phyloP scores from a whole-genome alignment of 2,888 invertebrate species.

The Arenicola marina region DNA sequence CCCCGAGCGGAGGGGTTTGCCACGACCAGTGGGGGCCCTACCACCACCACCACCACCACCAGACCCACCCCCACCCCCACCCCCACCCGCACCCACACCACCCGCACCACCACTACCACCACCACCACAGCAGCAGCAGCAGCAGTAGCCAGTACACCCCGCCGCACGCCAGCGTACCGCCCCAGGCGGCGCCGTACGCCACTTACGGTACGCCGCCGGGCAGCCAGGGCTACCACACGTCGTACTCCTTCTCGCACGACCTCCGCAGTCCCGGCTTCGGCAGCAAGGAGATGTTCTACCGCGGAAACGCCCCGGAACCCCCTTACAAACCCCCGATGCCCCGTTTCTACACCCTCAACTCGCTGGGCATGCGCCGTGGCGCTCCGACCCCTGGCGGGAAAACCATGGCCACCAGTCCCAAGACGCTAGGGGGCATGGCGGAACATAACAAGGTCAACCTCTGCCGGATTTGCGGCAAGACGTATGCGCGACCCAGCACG shows the following conservation, averaged over 20 bases:
- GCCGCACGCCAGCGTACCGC: not conserved
- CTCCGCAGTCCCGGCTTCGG: not conserved
- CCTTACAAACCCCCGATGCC: not conserved
- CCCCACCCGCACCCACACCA: not conserved
- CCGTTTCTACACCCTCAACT: not conserved
- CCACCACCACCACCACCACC: conserved; percentile 6
- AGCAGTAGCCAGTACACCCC: not conserved
- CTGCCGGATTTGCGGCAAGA: conserved; percentile 94
- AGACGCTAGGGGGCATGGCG: not conserved
- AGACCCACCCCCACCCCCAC: conserved; percentile 24
- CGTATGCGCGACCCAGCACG: conserved; percentile 92
- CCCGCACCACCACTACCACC: too few species aligned
- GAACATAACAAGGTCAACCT: conserved; percentile 68
- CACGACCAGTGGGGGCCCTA: conserved; percentile 10
- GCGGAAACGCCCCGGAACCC: not conserved
- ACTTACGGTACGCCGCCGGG: not conserved
- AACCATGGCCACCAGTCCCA: not conserved
- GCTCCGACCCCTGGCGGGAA: not conserved
- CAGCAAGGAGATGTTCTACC: not conserved
- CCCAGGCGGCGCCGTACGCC: conserved; percentile 10
- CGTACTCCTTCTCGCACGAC: conserved; percentile 18
- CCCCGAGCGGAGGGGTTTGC: not conserved
- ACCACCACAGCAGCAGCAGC: not conserved
- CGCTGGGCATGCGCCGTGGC: conserved; percentile 7
- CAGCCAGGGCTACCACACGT: conserved; percentile 4